These are phyloP conservation scores for Staurois parvus DNA, from an alignment of 2,797 vertebrate species.

Conservation along the genomic window DNA sequence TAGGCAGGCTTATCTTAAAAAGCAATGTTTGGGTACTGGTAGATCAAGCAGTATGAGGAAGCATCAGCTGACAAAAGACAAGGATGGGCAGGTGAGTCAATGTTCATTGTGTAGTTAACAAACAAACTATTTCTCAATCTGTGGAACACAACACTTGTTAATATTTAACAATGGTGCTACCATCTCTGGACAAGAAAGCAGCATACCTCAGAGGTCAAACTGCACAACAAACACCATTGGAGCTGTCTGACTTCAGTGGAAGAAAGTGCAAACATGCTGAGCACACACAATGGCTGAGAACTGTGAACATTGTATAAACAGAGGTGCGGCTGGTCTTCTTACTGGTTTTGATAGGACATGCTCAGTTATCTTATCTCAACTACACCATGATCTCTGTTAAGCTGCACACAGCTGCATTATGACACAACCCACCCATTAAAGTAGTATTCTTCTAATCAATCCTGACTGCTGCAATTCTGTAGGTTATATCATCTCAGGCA, in stretches of 20 bases:
- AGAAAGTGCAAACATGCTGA: conserved; percentile 50
- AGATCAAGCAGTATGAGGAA: not conserved
- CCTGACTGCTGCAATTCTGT: too few relatives aligned
- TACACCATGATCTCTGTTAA: conserved; percentile 14
- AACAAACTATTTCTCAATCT: conserved; percentile 38
- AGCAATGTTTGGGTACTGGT: not conserved
- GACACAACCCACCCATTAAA: too few relatives aligned
- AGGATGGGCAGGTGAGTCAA: not conserved
- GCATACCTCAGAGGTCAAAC: conserved; percentile 40
- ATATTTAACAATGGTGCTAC: conserved; percentile 53
- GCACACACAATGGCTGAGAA: conserved; percentile 50
- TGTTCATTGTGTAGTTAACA: conserved; percentile 5
- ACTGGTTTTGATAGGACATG: conserved; percentile 11
- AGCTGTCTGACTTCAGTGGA: conserved; percentile 30
- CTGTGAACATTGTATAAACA: conserved; percentile 48
- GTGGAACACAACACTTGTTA: conserved; percentile 44
- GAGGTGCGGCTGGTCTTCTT: conserved; percentile 34
- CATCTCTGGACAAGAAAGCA: not conserved
- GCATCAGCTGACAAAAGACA: not conserved
- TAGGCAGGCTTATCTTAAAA: not conserved
- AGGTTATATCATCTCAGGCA: too few relatives aligned
- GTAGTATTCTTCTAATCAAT: too few relatives aligned
- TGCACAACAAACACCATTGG: conserved; percentile 42
- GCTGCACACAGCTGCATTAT: too few relatives aligned
- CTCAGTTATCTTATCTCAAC: conserved; percentile 29